Conservation (phyloP, 2,113 vertebrate genomes). For the Paradoxurus hermaphroditus region DNA sequence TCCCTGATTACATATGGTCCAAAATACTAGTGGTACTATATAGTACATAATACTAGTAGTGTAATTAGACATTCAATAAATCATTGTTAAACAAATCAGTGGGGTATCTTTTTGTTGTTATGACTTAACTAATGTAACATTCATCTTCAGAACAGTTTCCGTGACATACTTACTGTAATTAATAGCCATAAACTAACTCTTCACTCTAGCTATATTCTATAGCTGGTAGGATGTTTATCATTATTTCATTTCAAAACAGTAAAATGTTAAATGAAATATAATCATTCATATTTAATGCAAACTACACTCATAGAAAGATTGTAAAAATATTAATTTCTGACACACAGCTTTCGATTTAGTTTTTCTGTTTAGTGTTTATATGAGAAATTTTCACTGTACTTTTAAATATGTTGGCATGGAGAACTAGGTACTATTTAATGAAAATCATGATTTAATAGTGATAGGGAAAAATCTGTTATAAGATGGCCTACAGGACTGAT, state of each 20-base stretch:
- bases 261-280: neutral
- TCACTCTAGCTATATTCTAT: neutral
- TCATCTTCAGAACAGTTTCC: slow-evolving; percentile 6
- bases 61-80: neutral
- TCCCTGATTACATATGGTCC: neutral
- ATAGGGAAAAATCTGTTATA: too few relatives aligned
- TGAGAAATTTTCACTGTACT: neutral
- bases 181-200: neutral
- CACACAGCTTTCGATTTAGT: neutral
- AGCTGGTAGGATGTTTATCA: neutral
- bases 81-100: neutral
- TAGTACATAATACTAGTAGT: neutral
- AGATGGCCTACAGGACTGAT: too few relatives aligned
- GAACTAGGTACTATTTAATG: neutral
- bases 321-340: slow-evolving; percentile 13
- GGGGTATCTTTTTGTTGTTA: neutral
- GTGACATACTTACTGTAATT: neutral
- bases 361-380: neutral
- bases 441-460: neutral
- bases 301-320: neutral
- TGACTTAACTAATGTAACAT: neutral
- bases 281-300: neutral
- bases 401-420: neutral
- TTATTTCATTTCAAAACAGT: slow-evolving; percentile 21
- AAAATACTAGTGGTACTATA: neutral